phyloP scores from a whole-genome alignment of 2,113 vertebrate species.

The Chionodraco myersi region DNA sequence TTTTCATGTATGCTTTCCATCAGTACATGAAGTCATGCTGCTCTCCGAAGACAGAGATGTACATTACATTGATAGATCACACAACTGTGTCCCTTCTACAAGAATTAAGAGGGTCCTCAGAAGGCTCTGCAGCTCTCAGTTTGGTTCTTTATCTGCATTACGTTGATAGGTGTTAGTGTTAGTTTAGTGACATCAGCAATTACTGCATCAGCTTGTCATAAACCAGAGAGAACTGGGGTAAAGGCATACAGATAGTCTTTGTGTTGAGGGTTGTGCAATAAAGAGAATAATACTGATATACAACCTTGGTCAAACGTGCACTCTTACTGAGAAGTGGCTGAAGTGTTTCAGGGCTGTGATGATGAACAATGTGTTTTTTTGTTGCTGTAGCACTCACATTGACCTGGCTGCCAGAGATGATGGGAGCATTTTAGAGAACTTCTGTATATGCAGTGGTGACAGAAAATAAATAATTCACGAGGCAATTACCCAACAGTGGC shows the following conservation, averaged over 20 bases:
- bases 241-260: background rate
- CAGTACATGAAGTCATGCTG: background rate
- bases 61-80: conserved; percentile 13
- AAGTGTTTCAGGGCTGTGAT: background rate
- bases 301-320: background rate
- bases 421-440: conserved; percentile 6
- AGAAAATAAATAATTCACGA: conserved; percentile 54
- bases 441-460: conserved; percentile 8
- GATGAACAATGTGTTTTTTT: conserved; percentile 3
- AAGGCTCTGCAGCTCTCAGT: background rate
- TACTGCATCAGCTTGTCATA: conserved; percentile 11
- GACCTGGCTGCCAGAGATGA: conserved; percentile 18
- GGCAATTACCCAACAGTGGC: conserved; percentile 33
- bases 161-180: background rate
- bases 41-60: background rate
- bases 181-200: conserved; percentile 39
- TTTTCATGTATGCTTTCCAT: conserved; percentile 15
- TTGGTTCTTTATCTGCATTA: conserved; percentile 18
- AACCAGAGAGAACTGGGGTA: background rate
- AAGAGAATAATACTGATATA: background rate
- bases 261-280: background rate
- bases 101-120: background rate
- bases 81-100: conserved; percentile 17
- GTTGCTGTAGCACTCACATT: conserved; percentile 2
- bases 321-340: background rate